A percentile compares a stretch with the other conserved stretches of the same genome.
Conservation (phyloP, 2,113 vertebrate species). For the Suricata suricatta region DNA sequence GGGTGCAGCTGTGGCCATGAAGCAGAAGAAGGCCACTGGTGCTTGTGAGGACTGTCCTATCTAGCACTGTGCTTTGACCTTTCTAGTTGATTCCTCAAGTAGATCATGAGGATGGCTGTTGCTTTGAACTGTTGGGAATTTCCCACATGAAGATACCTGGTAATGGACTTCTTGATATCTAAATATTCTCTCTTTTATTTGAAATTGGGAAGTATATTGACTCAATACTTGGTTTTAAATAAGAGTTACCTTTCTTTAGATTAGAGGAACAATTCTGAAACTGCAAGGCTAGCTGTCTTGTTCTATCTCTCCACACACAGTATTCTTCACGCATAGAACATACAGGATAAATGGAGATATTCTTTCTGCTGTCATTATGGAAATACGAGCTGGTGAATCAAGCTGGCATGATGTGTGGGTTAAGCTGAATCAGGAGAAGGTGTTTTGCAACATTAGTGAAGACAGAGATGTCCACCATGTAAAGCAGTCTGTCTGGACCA, state of each 20-base stretch:
- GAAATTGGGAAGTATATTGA: not conserved
- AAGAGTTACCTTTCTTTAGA: not conserved
- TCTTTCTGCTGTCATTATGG: not conserved
- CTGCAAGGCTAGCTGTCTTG: not conserved
- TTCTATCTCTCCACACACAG: not conserved
- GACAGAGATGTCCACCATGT: not conserved
- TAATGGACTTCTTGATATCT: not conserved
- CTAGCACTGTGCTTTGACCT: rapidly evolving
- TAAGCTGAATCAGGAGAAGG: not conserved
- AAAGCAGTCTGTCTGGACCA: not conserved
- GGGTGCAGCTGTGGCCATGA: no score
- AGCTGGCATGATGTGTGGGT: not conserved
- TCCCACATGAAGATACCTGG: not conserved
- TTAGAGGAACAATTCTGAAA: constrained; percentile 35
- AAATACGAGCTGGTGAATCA: not conserved
- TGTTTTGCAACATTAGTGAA: not conserved
- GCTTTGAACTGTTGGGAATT: not conserved
- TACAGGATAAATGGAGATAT: not conserved
- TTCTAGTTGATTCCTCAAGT: not conserved
- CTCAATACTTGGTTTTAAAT: constrained; percentile 19
- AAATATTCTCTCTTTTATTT: not conserved
- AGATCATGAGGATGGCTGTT: not conserved
- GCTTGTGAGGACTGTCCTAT: not conserved
- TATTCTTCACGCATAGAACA: not conserved
- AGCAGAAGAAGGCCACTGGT: not conserved